These are phyloP conservation scores for Dryomyza anilis DNA, from an alignment of 2,888 invertebrate genomes.

Conservation along the genomic window DNA sequence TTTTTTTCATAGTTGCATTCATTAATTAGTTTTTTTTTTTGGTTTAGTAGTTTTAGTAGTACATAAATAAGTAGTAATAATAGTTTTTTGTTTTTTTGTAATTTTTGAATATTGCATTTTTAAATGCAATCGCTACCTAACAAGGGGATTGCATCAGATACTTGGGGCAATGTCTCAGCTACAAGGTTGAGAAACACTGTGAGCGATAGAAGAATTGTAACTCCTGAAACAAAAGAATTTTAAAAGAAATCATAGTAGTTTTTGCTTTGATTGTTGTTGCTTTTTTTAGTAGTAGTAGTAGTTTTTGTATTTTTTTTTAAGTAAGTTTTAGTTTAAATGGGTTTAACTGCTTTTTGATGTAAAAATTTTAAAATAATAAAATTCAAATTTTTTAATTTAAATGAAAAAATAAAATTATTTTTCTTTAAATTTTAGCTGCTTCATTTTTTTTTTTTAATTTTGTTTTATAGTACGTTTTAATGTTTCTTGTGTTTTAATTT, in stretches of 20 bases:
- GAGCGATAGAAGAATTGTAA: constrained; percentile 98
- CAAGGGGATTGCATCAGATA: constrained; percentile 99
- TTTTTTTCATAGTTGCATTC: constrained; percentile 18
- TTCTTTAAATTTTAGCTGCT: constrained; percentile 3
- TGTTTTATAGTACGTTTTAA: not conserved
- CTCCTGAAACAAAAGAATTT: constrained; percentile 78
- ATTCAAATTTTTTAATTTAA: constrained; percentile 7
- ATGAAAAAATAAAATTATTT: not conserved
- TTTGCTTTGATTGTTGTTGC: constrained; percentile 28
- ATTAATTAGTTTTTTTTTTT: constrained; percentile 8
- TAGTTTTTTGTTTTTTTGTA: constrained; percentile 32
- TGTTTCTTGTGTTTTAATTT: not conserved
- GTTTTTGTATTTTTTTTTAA: constrained; percentile 13
- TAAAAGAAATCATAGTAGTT: constrained; percentile 42
- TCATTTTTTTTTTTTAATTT: not conserved
- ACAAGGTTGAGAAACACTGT: constrained; percentile 99
- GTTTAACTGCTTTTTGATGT: not conserved
- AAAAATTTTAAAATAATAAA: constrained; percentile 2
- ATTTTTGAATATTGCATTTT: constrained; percentile 58
- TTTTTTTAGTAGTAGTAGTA: no score
- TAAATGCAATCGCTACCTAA: constrained; percentile 82
- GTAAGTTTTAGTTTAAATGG: not conserved
- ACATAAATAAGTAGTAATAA: constrained; percentile 22
- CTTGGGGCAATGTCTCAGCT: constrained; percentile 99
- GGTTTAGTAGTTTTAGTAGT: constrained; percentile 10